Evolutionary conservation across 2,113 vertebrate species (phyloP).

Genomic region (Coptodon bakossiorum): DNA sequence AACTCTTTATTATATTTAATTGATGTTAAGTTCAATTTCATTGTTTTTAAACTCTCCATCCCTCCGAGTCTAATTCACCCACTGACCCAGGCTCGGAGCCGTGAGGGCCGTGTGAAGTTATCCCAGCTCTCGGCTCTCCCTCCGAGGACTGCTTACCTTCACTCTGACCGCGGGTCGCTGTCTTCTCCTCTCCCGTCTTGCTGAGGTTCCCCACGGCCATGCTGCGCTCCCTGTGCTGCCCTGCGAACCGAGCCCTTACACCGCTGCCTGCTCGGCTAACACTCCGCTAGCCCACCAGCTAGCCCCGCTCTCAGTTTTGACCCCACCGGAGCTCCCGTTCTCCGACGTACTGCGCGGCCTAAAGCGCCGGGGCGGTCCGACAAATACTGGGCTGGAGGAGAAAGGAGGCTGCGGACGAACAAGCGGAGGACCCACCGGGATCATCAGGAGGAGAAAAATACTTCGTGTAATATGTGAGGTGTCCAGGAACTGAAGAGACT

Average conservation of each 20-base stretch:
- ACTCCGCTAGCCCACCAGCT: constrained; percentile 4
- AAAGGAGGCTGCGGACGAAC: not conserved
- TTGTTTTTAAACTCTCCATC: not conserved
- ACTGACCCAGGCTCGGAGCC: not conserved
- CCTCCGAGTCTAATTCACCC: not conserved
- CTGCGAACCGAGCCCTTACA: not conserved
- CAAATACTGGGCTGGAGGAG: not conserved
- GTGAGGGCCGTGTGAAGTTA: not conserved
- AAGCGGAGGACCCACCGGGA: not conserved
- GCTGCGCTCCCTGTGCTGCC: constrained; percentile 15
- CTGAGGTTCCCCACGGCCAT: constrained; percentile 48
- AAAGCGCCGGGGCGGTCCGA: not conserved
- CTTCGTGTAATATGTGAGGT: not conserved
- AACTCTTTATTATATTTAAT: not conserved
- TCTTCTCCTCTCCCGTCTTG: constrained; percentile 32
- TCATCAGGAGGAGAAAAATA: not conserved
- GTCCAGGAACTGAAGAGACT: not conserved
- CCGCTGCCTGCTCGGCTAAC: constrained; percentile 1
- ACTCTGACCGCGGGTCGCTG: constrained; percentile 28
- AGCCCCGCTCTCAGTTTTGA: not conserved
- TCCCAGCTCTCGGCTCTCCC: not conserved
- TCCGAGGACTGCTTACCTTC: constrained; percentile 45
- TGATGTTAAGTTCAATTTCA: not conserved
- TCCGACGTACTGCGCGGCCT: not conserved
- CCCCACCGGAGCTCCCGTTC: not conserved